A percentile compares a stretch with the other conserved stretches of the same genome.
These are phyloP conservation scores for Alcedo atthis DNA, from an alignment of 2,797 vertebrate genomes.

Conservation along the genomic window DNA sequence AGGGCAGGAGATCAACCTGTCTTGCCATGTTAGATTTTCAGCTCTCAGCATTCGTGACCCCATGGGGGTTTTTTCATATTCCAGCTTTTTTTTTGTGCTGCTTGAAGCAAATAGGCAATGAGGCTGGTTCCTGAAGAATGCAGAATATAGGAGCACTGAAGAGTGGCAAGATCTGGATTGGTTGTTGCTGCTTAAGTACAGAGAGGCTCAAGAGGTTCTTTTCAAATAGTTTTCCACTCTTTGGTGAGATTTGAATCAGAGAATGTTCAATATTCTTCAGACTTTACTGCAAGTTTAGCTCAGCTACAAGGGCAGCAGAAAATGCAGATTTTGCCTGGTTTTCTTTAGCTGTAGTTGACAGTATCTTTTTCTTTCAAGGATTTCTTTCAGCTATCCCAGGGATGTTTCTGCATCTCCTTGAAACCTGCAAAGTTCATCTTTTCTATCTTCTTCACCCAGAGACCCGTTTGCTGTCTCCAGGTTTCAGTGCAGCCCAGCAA, in stretches of 20 bases:
- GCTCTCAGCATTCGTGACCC: neutral
- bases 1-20: neutral
- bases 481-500: neutral
- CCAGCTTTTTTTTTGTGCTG: fast-evolving
- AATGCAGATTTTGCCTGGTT: neutral
- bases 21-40: neutral
- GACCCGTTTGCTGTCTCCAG: neutral
- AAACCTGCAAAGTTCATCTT: neutral
- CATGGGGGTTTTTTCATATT: neutral
- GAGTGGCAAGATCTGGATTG: neutral
- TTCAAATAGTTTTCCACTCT: neutral
- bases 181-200: neutral
- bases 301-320: neutral
- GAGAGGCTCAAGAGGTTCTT: neutral
- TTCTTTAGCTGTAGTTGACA: neutral
- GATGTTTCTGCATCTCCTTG: neutral
- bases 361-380: neutral
- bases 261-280: neutral
- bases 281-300: neutral
- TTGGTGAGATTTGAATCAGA: neutral
- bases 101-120: neutral
- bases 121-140: neutral
- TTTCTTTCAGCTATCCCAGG: neutral
- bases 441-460: neutral
- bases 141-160: neutral